These are phyloP conservation scores for Micromussa lordhowensis DNA, from an alignment of 92 coral and sea anemone species.

Conservation along the genomic window DNA sequence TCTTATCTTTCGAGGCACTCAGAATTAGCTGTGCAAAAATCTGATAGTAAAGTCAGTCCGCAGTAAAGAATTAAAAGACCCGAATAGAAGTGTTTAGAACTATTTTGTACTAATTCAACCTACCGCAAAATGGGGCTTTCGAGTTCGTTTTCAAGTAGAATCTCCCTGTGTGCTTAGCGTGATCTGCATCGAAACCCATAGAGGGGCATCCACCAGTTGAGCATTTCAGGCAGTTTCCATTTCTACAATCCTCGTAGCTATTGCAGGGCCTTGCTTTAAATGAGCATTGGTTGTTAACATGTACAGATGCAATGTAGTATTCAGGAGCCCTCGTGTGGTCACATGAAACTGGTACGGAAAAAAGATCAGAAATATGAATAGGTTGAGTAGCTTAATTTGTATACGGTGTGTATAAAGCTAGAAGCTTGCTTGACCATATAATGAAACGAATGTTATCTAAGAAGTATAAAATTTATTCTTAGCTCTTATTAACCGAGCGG, in stretches of 20 bases:
- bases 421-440: background rate
- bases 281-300: conserved; percentile 41
- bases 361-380: background rate
- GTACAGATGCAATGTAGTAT: conserved; percentile 56
- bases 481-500: no score
- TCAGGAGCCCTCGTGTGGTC: conserved; percentile 61
- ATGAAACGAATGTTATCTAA: no score
- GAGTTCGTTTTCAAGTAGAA: background rate
- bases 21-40: no score
- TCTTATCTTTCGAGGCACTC: no score
- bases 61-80: background rate
- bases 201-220: conserved; percentile 26
- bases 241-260: conserved; percentile 17
- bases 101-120: background rate
- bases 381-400: background rate
- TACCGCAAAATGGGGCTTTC: background rate
- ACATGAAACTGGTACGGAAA: conserved; percentile 20
- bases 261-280: conserved; percentile 55
- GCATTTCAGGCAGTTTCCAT: conserved; percentile 47
- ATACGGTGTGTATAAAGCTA: background rate
- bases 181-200: conserved; percentile 57
- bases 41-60: background rate
- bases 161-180: background rate
- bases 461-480: no score
- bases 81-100: background rate